Conservation (phyloP, 2,888 invertebrate species). For the Ectemnius cavifrons region DNA sequence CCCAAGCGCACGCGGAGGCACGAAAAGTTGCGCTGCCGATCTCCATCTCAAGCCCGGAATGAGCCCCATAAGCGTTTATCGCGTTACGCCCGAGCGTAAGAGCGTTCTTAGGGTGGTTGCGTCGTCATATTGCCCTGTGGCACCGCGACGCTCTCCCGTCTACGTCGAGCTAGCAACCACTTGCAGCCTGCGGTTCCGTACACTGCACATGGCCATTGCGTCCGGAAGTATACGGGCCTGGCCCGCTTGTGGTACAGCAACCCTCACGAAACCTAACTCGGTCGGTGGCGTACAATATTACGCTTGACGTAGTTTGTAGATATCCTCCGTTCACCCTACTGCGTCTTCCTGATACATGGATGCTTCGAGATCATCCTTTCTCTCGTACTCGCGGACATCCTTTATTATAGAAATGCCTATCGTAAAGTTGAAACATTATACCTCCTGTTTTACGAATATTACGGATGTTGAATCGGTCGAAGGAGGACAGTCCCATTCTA, state of each 20-base stretch:
- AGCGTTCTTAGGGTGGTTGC: conserved; percentile 11
- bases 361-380: no score
- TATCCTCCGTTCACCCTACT: conserved; percentile 1
- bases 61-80: conserved; percentile 21
- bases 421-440: no score
- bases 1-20: neutral
- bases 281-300: conserved; percentile 28
- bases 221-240: conserved; percentile 37
- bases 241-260: conserved; percentile 14
- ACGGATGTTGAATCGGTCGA: no score
- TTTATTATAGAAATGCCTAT: no score
- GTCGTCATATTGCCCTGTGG: conserved; percentile 40
- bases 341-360: conserved; percentile 12
- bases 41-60: neutral
- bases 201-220: conserved; percentile 32
- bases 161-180: conserved; percentile 29
- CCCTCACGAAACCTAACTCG: no score
- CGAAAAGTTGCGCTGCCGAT: neutral
- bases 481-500: no score
- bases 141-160: conserved; percentile 41
- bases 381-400: no score
- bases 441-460: no score
- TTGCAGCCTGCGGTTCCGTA: conserved; percentile 42
- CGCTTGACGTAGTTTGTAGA: conserved; percentile 19
- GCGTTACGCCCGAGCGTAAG: conserved; percentile 16